Evolutionary conservation across 2,113 vertebrate genomes (phyloP).

Genomic region (Cryptotis parvus): DNA sequence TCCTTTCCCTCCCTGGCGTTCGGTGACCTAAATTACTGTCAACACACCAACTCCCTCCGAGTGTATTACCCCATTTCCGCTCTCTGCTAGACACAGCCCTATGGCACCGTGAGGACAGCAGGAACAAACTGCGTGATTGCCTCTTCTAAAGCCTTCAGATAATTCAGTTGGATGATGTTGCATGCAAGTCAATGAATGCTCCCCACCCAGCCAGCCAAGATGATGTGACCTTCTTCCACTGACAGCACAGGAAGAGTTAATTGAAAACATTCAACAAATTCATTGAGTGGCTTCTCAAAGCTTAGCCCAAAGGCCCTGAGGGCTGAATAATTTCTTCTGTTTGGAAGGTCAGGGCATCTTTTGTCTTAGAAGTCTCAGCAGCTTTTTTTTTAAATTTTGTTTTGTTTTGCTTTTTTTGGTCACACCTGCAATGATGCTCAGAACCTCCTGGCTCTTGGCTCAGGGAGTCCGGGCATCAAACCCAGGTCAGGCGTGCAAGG

Average conservation of each 20-base stretch:
- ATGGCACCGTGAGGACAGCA: neutral
- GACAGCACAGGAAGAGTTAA: neutral
- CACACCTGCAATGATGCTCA: too few relatives aligned
- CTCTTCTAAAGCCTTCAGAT: neutral
- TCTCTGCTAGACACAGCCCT: neutral
- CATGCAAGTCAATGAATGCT: conserved; percentile 26
- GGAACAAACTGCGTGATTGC: neutral
- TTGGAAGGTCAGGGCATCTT: fast-evolving
- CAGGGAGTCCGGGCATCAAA: too few relatives aligned
- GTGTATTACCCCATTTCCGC: neutral
- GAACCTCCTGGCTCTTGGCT: too few relatives aligned
- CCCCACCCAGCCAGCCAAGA: neutral
- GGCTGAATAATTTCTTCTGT: neutral
- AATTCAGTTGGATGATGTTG: neutral
- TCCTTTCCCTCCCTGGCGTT: conserved; percentile 12
- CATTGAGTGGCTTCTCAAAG: neutral
- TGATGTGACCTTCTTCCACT: neutral
- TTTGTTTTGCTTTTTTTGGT: too few relatives aligned
- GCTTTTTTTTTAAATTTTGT: too few relatives aligned
- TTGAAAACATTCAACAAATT: neutral
- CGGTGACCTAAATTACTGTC: conserved; percentile 12
- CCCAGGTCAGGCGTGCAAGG: too few relatives aligned
- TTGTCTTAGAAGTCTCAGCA: too few relatives aligned
- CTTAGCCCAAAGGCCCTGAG: neutral
- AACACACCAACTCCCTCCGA: neutral